Conservation (phyloP, 2,888 invertebrate species). For the Bellardia bayeri region DNA sequence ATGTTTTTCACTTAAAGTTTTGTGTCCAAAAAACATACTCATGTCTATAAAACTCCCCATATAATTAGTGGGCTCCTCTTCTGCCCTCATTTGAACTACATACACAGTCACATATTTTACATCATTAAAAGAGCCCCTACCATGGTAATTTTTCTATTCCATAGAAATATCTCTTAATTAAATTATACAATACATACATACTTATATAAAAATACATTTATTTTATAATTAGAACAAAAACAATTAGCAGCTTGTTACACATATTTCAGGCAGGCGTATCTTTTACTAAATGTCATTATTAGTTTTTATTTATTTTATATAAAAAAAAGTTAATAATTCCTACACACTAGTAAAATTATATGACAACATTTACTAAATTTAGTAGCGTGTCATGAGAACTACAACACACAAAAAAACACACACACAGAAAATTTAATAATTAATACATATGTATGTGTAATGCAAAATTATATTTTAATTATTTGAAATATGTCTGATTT, state of each 20-base stretch:
- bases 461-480: conserved; percentile 56
- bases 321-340: background rate
- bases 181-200: background rate
- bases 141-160: background rate
- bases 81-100: no score
- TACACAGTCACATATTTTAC: no score
- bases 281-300: background rate
- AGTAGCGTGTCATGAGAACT: conserved; percentile 47
- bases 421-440: conserved; percentile 25
- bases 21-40: background rate
- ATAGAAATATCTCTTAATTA: background rate
- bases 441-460: conserved; percentile 37
- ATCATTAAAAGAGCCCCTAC: background rate
- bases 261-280: conserved; percentile 10
- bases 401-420: conserved; percentile 12
- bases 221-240: conserved; percentile 2
- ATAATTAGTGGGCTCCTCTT: no score
- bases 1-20: background rate
- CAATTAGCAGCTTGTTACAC: background rate
- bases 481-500: conserved; percentile 44
- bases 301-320: background rate
- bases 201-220: background rate
- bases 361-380: conserved; percentile 50
- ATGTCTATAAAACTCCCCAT: no score
- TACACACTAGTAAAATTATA: conserved; percentile 15